Evolutionary conservation across 2,888 invertebrate species (phyloP).

Genomic region (Rhimphoctona megacephalus): DNA sequence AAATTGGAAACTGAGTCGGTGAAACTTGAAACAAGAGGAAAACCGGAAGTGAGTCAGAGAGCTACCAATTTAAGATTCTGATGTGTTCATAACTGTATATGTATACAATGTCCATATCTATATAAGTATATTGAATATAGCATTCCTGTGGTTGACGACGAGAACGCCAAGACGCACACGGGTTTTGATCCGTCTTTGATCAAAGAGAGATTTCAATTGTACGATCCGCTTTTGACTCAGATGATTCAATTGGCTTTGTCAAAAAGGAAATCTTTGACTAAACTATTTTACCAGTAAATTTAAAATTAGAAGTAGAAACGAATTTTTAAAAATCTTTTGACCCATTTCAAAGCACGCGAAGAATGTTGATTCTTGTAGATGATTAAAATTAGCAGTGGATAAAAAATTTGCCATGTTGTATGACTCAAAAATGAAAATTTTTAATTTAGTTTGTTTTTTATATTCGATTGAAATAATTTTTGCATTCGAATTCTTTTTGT

Average conservation of each 20-base stretch:
- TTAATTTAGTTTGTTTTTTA: no score
- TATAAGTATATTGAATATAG: neutral
- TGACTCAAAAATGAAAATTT: neutral
- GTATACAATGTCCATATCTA: no score
- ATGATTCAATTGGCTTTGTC: neutral
- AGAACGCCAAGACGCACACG: neutral
- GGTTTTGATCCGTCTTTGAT: slow-evolving; percentile 3
- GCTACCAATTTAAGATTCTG: slow-evolving; percentile 36
- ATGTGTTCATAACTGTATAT: neutral
- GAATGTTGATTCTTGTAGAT: neutral
- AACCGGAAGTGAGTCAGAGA: slow-evolving; percentile 24
- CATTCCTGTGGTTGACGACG: slow-evolving; percentile 25
- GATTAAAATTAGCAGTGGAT: no score
- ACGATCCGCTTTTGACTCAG: neutral
- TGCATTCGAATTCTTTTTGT: no score
- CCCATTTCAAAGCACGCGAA: neutral
- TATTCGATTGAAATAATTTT: no score
- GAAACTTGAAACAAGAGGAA: slow-evolving; percentile 41
- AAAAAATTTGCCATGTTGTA: neutral
- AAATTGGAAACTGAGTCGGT: slow-evolving; percentile 50
- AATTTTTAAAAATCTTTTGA: neutral
- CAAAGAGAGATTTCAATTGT: slow-evolving; percentile 20
- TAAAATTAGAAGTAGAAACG: neutral
- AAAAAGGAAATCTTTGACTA: neutral
- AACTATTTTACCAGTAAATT: neutral